Conservation (phyloP, 2,888 invertebrate genomes). For the Amaurobius ferox region DNA sequence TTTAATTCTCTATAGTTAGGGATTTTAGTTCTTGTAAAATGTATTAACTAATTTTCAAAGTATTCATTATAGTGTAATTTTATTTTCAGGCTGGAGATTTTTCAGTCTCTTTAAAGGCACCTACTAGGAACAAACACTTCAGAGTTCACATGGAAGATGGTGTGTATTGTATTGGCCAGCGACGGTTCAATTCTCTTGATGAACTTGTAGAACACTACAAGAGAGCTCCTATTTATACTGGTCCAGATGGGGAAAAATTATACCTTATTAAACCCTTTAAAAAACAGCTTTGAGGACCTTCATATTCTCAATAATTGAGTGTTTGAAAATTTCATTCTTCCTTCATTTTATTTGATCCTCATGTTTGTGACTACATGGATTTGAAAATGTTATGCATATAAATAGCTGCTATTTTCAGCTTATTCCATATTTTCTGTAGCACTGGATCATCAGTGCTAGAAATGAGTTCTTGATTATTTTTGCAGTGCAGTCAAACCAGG, state of each 20-base stretch:
- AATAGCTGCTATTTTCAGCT: not conserved
- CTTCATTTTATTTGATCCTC: constrained; percentile 10
- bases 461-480: not conserved
- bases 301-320: constrained; percentile 22
- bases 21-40: too few relatives aligned
- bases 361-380: constrained; percentile 6
- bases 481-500: not conserved
- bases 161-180: constrained; percentile 97
- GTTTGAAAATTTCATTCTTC: constrained; percentile 24
- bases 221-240: constrained; percentile 98
- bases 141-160: constrained; percentile 94
- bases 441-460: not conserved
- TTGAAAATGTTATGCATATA: not conserved
- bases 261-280: constrained; percentile 91
- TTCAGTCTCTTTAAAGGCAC: constrained; percentile 98
- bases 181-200: constrained; percentile 96
- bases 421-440: not conserved
- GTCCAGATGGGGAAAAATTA: constrained; percentile 97
- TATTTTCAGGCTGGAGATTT: constrained; percentile 93
- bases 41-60: too few relatives aligned
- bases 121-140: constrained; percentile 99
- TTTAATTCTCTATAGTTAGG: too few relatives aligned
- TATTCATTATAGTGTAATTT: not conserved
- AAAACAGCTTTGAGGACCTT: constrained; percentile 55
- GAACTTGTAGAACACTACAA: constrained; percentile 99